A percentile compares a stretch with the other conserved stretches of the same genome.
phyloP scores from a whole-genome alignment of 2,888 invertebrate genomes.

The Stratiomys singularior region DNA sequence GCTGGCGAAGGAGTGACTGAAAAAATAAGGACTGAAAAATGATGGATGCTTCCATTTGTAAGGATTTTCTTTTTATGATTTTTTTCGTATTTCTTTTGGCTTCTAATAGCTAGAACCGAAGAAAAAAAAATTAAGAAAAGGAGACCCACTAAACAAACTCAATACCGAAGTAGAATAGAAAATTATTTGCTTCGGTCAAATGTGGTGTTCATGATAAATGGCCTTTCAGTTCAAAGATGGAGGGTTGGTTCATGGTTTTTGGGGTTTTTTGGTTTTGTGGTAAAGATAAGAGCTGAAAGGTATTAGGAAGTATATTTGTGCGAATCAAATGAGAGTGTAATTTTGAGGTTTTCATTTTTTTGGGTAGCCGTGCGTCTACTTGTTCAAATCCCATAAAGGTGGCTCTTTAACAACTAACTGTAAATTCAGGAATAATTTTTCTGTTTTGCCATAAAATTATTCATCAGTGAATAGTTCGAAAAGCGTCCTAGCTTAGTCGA shows the following conservation, averaged over 20 bases:
- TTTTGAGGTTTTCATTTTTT: too few species aligned
- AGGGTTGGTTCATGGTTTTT: neutral
- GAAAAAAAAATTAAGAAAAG: neutral
- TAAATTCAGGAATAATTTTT: too few species aligned
- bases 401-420: too few species aligned
- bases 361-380: too few species aligned
- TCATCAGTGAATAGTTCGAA: too few species aligned
- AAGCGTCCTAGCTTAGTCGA: too few species aligned
- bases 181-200: constrained; percentile 41
- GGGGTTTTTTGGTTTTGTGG: neutral
- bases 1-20: neutral
- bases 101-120: neutral
- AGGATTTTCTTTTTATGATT: neutral
- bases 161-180: neutral
- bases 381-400: too few species aligned
- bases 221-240: neutral
- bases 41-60: constrained; percentile 39
- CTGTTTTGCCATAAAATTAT: too few species aligned
- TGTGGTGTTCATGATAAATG: constrained; percentile 42
- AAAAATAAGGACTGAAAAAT: neutral
- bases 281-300: neutral
- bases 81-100: neutral
- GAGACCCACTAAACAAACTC: neutral
- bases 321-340: too few species aligned
- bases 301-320: too few species aligned